Evolutionary conservation across 2,797 vertebrate genomes (phyloP), one percentile per base, ranked within the genome.

Genomic region (Synanceia verrucosa): DNA sequence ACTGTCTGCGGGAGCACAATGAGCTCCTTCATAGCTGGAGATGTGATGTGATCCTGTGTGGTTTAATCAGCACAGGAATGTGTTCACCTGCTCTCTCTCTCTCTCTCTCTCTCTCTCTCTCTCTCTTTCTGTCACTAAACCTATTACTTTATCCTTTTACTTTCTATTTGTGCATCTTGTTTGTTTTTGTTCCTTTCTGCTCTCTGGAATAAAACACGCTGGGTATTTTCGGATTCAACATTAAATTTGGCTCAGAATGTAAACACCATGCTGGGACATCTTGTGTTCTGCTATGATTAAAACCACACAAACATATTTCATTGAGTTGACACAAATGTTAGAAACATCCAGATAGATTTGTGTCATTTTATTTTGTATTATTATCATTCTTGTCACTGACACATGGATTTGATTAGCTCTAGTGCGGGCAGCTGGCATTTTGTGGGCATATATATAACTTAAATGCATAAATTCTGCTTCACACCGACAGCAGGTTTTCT

Each of bases 51-150:
- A 86, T 89, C 86, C 81, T 60, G 78, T 56, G 73, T 18, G 73
- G 79, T 85, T 89, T 92, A 91, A 93, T 91, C 90, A 91, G 88
- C 75, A 9, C 36, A 91, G 91, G 93, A 93, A 94, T 94, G 90
- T 64, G 53, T 83, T 88, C 85, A 88, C 89, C 89, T 90, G 84
- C 76, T 9, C 66, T 4, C 75, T n/a, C 73, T 7, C 24, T n/a
- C n/a, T n/a, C n/a, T n/a, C n/a, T n/a, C n/a, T n/a, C n/a, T n/a
- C n/a, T n/a, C n/a, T n/a, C n/a, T n/a, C n/a, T n/a, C n/a, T n/a
- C n/a, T n/a, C n/a, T n/a, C n/a, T n/a, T n/a, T n/a, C n/a, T n/a
- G n/a, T n/a, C n/a, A n/a, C n/a, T n/a, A n/a, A n/a, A n/a, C n/a
- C n/a, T n/a, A n/a, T n/a, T n/a, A n/a, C n/a, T n/a, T n/a, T n/a